Base-by-base conservation (phyloP, 2,797 vertebrate genomes). In the Smutsia gigantea region DNA sequence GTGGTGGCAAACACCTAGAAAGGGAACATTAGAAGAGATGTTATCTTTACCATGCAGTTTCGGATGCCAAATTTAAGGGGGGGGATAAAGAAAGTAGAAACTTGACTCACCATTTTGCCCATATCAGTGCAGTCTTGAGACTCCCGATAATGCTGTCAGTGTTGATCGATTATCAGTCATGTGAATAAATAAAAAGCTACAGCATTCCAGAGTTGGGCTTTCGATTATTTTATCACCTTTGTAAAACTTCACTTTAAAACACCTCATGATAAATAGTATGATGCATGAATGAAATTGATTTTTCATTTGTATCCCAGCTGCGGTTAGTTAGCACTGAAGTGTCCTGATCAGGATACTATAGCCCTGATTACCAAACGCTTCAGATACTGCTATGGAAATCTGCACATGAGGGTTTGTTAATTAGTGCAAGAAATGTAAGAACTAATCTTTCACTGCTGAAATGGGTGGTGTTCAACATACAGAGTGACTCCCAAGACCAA, bases 381-480 rank as follows among this genome's bases (percentile, higher is more conserved):
- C 59, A 96, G 51, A 66, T 81, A 93, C 83, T 94, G 37, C 57
- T 83, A 4, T 95, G 69, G 51, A 95, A 79, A 95, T 77, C 78
- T 88, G 64, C 39, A 69, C 37, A 13, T 37, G 69, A 63, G 15
- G 42, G 81, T 92, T 93, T 86, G 64, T 71, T 91, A 82, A 96
- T 96, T 93, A 96, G 79, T 64, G 31, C 59, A 66, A 94, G 57
- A 96, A 89, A 59, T 53, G 7, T 31, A 89, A 88, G 18, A 96
- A 93, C 86, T 94, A 93, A 51, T 75, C 83, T 90, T 96, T 96
- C 29, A 86, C 74, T 66, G 75, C 71, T 89, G 53, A 94, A 87
- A 87, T 49, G 86, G 77, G 55, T 93, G 39, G 27, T 49, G 13
- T 87, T 84, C 59, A 59, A 71, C 4, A 8, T 68, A 27, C 27